phyloP scores from a whole-genome alignment of 2,888 invertebrate species.

The Linyphia triangularis region DNA sequence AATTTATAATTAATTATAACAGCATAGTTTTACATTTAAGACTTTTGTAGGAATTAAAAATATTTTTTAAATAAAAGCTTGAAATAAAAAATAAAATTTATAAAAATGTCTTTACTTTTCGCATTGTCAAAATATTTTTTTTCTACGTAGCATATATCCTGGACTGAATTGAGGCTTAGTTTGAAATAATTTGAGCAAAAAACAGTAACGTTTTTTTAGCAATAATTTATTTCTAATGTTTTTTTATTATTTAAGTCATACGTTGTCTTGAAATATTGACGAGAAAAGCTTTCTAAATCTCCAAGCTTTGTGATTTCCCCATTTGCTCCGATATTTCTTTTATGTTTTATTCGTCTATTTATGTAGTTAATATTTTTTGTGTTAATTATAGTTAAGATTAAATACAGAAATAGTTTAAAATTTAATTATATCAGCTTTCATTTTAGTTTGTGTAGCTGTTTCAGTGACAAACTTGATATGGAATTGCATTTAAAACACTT shows the following conservation, averaged over 20 bases:
- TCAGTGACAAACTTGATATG: no score
- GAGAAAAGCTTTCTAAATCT: background rate
- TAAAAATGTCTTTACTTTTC: background rate
- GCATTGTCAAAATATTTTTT: background rate
- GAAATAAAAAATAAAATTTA: no score
- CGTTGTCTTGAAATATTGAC: background rate
- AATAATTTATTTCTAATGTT: background rate
- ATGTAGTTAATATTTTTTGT: background rate
- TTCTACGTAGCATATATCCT: background rate
- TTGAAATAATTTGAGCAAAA: background rate
- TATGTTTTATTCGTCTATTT: background rate
- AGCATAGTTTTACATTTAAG: no score
- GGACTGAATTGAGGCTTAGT: background rate
- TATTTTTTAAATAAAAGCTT: background rate
- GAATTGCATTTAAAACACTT: no score
- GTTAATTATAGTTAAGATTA: background rate
- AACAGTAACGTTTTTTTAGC: background rate
- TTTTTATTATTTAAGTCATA: background rate
- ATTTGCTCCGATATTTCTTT: background rate
- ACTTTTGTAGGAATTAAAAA: background rate
- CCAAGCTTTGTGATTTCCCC: background rate
- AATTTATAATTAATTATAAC: no score
- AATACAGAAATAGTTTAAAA: background rate
- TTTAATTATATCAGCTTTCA: no score
- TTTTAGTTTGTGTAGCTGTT: no score